These are phyloP conservation scores for Maconellicoccus hirsutus DNA, from an alignment of 1,140 invertebrate species.

Conservation along the genomic window DNA sequence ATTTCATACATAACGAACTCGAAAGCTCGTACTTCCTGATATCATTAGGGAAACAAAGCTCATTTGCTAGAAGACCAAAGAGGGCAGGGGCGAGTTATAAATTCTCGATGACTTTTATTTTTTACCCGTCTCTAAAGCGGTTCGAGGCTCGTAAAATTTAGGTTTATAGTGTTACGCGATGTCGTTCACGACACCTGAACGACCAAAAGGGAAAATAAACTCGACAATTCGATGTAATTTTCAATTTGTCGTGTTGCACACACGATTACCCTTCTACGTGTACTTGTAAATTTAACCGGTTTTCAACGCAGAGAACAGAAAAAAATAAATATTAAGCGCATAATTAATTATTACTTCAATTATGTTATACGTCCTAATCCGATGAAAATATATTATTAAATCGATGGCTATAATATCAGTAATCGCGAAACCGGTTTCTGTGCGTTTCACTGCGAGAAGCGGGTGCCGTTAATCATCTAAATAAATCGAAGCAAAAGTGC, in stretches of 20 bases:
- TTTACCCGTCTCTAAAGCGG: not conserved
- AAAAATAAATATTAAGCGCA: conserved; percentile 17
- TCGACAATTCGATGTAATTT: not conserved
- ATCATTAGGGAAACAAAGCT: too few species aligned
- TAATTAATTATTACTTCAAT: conserved; percentile 23
- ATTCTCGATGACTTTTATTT: too few species aligned
- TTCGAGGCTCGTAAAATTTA: not conserved
- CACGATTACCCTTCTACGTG: not conserved
- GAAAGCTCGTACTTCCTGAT: too few species aligned
- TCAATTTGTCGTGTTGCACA: not conserved
- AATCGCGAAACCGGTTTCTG: conserved; percentile 13
- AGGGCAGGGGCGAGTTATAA: too few species aligned
- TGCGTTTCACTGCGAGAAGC: not conserved
- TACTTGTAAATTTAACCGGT: not conserved
- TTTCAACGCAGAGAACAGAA: not conserved
- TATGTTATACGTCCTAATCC: conserved; percentile 19
- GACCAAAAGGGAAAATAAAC: not conserved
- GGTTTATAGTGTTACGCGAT: not conserved
- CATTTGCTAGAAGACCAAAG: too few species aligned
- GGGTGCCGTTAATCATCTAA: conserved; percentile 22
- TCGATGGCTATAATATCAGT: conserved; percentile 18
- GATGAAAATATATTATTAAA: conserved; percentile 20
- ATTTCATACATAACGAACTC: too few species aligned
- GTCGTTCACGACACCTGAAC: too few species aligned
- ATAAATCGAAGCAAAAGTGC: conserved; percentile 20